Conservation (phyloP, 2,113 vertebrate species). For the Micromys minutus region DNA sequence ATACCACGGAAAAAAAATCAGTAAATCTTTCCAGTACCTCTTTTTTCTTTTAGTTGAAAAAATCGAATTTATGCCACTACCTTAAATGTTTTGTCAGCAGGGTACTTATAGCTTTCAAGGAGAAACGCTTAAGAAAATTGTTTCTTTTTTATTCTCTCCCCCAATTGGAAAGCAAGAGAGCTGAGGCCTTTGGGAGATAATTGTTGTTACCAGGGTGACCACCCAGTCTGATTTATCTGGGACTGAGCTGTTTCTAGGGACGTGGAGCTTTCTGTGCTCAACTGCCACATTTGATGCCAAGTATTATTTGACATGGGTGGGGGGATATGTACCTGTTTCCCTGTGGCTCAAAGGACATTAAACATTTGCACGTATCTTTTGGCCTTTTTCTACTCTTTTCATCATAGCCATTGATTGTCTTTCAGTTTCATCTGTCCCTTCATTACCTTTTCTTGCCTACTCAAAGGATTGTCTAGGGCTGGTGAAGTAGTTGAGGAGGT, state of each 20-base stretch:
- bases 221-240: slow-evolving; percentile 34
- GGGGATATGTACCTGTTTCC: neutral
- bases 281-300: slow-evolving; percentile 10
- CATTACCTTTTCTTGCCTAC: slow-evolving; percentile 15
- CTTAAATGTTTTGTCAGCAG: slow-evolving; percentile 31
- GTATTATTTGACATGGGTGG: slow-evolving; percentile 22
- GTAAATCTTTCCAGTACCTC: slow-evolving; percentile 24
- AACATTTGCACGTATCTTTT: slow-evolving; percentile 11
- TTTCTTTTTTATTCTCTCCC: slow-evolving; percentile 4
- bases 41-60: slow-evolving; percentile 28
- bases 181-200: slow-evolving; percentile 29
- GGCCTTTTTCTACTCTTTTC: neutral
- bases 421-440: slow-evolving; percentile 3
- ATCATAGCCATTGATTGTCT: neutral
- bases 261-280: slow-evolving; percentile 44
- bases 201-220: slow-evolving; percentile 59
- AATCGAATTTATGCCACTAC: slow-evolving; percentile 37
- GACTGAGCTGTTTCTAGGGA: slow-evolving; percentile 49
- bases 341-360: neutral
- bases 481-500: neutral
- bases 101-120: slow-evolving; percentile 51
- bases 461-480: slow-evolving; percentile 17
- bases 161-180: slow-evolving; percentile 47
- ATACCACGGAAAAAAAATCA: slow-evolving; percentile 39
- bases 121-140: slow-evolving; percentile 63